phyloP scores from a whole-genome alignment of 2,888 invertebrate species.

The Pedicia rivosa region DNA sequence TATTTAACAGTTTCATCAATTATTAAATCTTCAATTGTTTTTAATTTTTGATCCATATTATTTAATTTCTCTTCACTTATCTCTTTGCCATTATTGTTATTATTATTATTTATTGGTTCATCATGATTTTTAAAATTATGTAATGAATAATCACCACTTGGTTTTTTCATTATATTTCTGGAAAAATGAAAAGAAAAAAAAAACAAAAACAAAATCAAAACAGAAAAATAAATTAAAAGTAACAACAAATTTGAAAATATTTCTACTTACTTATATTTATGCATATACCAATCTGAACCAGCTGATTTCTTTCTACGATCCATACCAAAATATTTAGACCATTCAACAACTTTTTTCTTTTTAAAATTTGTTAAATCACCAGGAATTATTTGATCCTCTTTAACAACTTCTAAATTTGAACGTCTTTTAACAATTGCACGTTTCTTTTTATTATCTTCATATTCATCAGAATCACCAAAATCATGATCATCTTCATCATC shows the following conservation, averaged over 20 bases:
- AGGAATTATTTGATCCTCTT: conserved; percentile 18
- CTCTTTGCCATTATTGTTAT: conserved; percentile 22
- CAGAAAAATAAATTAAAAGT: conserved; percentile 33
- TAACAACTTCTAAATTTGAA: conserved; percentile 17
- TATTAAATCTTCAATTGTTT: conserved; percentile 59
- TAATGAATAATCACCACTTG: conserved; percentile 35
- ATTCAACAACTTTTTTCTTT: conserved; percentile 64
- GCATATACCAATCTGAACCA: conserved; percentile 23
- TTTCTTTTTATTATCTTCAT: conserved; percentile 32
- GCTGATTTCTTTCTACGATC: conserved; percentile 57
- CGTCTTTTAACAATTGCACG: conserved; percentile 19
- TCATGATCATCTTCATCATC: conserved; percentile 23
- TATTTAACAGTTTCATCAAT: conserved; percentile 64
- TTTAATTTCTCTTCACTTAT: conserved; percentile 42
- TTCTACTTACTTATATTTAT: conserved; percentile 33
- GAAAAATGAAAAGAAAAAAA: conserved; percentile 1
- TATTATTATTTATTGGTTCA: conserved; percentile 16
- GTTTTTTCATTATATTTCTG: conserved; percentile 16
- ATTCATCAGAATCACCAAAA: conserved; percentile 20
- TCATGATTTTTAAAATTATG: conserved; percentile 34
- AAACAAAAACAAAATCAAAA: conserved; percentile 19
- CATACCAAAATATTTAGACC: conserved; percentile 77
- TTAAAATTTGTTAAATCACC: conserved; percentile 40
- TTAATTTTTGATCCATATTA: conserved; percentile 55
- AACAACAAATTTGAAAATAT: conserved; percentile 32